These are phyloP conservation scores for Uria aalge DNA, from an alignment of 2,113 vertebrate species.

Conservation along the genomic window DNA sequence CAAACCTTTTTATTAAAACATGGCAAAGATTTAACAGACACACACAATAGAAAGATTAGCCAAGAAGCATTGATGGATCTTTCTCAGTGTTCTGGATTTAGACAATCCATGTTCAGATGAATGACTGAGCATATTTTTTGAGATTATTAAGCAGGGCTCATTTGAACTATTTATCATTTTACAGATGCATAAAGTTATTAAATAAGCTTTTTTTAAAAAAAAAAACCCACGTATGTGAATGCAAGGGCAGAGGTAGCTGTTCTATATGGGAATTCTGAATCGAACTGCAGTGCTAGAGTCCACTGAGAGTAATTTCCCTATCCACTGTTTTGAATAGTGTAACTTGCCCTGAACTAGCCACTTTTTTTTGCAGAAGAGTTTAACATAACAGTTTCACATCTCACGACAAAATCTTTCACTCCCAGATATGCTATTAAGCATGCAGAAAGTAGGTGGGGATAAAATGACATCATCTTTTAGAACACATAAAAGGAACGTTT, in stretches of 20 bases:
- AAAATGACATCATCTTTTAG: not conserved
- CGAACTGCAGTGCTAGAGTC: not conserved
- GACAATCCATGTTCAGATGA: not conserved
- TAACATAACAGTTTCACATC: not conserved
- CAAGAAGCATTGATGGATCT: not conserved
- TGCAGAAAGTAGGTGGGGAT: not conserved
- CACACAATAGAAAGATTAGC: not conserved
- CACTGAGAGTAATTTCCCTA: not conserved
- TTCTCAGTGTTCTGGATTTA: not conserved
- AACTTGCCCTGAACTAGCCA: not conserved
- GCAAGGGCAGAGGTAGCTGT: not conserved
- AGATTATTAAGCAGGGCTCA: not conserved
- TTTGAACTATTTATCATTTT: not conserved
- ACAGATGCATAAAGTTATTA: not conserved
- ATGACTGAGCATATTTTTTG: not conserved
- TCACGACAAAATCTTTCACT: conserved; percentile 26
- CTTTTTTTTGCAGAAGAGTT: not conserved
- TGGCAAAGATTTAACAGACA: not conserved
- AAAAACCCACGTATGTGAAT: not conserved
- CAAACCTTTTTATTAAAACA: not conserved
- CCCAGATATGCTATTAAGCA: not conserved
- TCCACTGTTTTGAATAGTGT: not conserved
- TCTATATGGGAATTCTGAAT: not conserved
- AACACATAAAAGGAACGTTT: conserved; percentile 32
- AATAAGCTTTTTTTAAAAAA: not conserved